phyloP scores from a whole-genome alignment of 1,140 invertebrate species.

The Linepithema humile region DNA sequence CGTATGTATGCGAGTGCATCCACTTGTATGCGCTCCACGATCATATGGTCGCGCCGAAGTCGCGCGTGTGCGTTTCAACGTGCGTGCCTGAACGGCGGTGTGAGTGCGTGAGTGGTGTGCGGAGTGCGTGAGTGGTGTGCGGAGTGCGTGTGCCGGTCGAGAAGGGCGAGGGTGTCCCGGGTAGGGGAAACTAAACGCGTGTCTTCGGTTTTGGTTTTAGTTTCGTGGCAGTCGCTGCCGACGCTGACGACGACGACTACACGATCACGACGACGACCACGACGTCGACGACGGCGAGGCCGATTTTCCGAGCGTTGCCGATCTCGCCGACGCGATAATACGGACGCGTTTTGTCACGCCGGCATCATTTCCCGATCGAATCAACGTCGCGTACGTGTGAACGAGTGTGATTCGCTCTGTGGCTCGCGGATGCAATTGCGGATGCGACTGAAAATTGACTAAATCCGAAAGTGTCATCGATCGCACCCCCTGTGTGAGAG shows the following conservation, averaged over 20 bases:
- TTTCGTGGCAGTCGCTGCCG: constrained; percentile 75
- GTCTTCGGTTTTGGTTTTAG: constrained; percentile 79
- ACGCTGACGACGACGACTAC: constrained; percentile 61
- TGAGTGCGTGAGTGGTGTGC: constrained; percentile 10
- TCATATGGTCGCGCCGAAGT: constrained; percentile 2
- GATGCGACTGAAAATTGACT: constrained; percentile 14
- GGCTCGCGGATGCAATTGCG: neutral
- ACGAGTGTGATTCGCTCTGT: neutral
- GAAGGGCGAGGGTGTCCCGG: constrained; percentile 55
- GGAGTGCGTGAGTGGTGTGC: constrained; percentile 12
- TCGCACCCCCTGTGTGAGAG: neutral
- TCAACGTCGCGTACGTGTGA: neutral
- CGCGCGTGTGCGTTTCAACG: neutral
- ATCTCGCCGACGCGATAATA: neutral
- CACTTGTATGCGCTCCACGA: neutral
- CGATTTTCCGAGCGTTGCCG: neutral
- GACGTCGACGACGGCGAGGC: constrained; percentile 43
- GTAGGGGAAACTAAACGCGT: constrained; percentile 76
- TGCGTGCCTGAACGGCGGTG: constrained; percentile 15
- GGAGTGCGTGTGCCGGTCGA: constrained; percentile 48
- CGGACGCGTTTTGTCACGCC: neutral
- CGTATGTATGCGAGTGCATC: neutral
- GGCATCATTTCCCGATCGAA: neutral
- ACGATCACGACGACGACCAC: constrained; percentile 52
- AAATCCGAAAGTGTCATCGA: constrained; percentile 23